phyloP scores from a whole-genome alignment of 2,888 invertebrate genomes.

The Latheticus oryzae region DNA sequence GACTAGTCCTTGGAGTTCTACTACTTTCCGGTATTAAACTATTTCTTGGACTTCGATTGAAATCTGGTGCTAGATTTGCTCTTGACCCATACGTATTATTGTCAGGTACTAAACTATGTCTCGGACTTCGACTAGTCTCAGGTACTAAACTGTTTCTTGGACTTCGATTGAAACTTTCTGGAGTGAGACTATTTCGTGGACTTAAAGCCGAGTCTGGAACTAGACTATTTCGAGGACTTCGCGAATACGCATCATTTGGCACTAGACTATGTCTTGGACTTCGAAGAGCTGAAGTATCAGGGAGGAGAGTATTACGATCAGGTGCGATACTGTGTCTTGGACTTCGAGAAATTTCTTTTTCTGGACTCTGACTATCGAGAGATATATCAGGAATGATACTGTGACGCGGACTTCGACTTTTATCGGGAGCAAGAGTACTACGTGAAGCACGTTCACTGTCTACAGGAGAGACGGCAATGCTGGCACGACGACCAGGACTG shows the following conservation, averaged over 20 bases:
- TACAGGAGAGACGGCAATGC: conserved; percentile 63
- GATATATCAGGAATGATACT: conserved; percentile 63
- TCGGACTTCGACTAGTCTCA: conserved; percentile 67
- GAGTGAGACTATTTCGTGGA: conserved; percentile 70
- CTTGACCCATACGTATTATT: conserved; percentile 64
- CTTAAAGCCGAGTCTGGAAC: conserved; percentile 60
- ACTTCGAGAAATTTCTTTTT: conserved; percentile 70
- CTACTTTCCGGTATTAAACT: conserved; percentile 66
- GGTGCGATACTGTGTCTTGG: conserved; percentile 73
- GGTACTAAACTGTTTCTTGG: conserved; percentile 71
- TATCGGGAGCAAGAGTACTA: conserved; percentile 60
- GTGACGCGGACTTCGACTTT: conserved; percentile 66
- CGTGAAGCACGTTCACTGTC: conserved; percentile 55
- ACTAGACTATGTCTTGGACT: conserved; percentile 70
- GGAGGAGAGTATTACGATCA: conserved; percentile 73
- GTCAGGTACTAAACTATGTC: conserved; percentile 75
- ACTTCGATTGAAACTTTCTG: conserved; percentile 70
- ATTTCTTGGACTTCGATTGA: conserved; percentile 68
- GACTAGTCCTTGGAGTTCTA: conserved; percentile 70
- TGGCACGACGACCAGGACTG: conserved; percentile 63
- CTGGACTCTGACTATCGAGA: conserved; percentile 62
- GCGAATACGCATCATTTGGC: conserved; percentile 71
- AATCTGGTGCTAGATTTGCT: conserved; percentile 59
- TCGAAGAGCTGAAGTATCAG: conserved; percentile 67
- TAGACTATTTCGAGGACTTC: conserved; percentile 68